phyloP scores from a whole-genome alignment of 2,888 invertebrate genomes.

The Diarsia mendica region DNA sequence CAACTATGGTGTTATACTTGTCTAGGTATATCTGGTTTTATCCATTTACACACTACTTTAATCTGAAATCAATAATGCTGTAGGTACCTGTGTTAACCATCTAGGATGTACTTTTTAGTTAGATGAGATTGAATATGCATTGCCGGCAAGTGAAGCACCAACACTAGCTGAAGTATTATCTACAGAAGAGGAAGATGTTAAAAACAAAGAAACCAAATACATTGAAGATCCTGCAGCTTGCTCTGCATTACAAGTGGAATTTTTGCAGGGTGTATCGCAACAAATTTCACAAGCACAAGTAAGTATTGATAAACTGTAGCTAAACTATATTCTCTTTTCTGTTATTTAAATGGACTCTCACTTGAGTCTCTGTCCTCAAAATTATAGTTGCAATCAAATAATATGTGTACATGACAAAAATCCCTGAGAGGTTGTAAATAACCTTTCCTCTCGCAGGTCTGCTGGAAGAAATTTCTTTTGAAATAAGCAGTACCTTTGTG shows the following conservation, averaged over 20 bases:
- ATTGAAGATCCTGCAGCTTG: slow-evolving; percentile 79
- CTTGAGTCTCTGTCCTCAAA: not conserved
- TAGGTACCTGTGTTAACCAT: not conserved
- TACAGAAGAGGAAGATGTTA: slow-evolving; percentile 76
- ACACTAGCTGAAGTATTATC: slow-evolving; percentile 84
- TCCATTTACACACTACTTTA: not conserved
- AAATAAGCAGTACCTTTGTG: too few relatives aligned
- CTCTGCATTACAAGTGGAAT: slow-evolving; percentile 86
- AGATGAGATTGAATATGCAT: slow-evolving; percentile 88
- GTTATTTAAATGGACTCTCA: not conserved
- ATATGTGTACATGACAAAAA: not conserved
- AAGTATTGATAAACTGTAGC: slow-evolving; percentile 72
- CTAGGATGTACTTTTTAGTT: slow-evolving; percentile 74
- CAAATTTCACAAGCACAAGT: slow-evolving; percentile 97
- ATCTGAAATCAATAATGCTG: not conserved
- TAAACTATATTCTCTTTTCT: not conserved
- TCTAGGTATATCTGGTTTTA: not conserved
- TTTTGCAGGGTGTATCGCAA: slow-evolving; percentile 96
- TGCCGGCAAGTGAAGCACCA: slow-evolving; percentile 86
- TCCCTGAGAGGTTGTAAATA: not conserved
- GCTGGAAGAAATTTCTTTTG: too few relatives aligned
- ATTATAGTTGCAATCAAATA: not conserved
- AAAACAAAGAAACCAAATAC: slow-evolving; percentile 69
- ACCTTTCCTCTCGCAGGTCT: too few relatives aligned
- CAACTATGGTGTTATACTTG: not conserved